These are phyloP conservation scores for Cremastinae sp. DNA, from an alignment of 2,888 invertebrate genomes.

Conservation along the genomic window DNA sequence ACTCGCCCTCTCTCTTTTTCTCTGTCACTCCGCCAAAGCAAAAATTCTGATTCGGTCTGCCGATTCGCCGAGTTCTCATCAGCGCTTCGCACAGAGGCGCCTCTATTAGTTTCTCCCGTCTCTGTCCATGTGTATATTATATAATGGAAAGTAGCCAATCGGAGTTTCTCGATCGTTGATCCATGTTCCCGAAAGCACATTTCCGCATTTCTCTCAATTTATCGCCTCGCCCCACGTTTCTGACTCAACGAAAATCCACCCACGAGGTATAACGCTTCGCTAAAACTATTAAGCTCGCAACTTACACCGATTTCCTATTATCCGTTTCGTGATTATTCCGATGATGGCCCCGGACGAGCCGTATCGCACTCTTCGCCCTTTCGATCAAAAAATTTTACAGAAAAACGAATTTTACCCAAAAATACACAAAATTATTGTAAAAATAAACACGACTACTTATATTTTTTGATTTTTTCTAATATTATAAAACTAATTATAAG, in stretches of 20 bases:
- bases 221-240: slow-evolving; percentile 14
- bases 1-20: slow-evolving; percentile 33
- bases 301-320: slow-evolving; percentile 62
- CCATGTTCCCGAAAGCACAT: slow-evolving; percentile 38
- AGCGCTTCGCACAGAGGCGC: slow-evolving; percentile 26
- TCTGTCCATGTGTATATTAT: background rate
- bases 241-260: slow-evolving; percentile 23
- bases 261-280: slow-evolving; percentile 47
- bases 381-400: too few relatives aligned
- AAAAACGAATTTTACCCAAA: too few relatives aligned
- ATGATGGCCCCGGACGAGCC: too few relatives aligned
- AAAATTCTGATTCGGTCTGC: slow-evolving; percentile 48
- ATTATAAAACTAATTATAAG: too few relatives aligned
- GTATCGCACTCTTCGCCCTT: too few relatives aligned
- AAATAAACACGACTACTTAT: too few relatives aligned
- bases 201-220: slow-evolving; percentile 40
- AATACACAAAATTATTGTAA: too few relatives aligned
- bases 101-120: background rate
- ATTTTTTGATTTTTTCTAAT: too few relatives aligned
- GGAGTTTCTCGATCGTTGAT: slow-evolving; percentile 40
- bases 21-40: slow-evolving; percentile 11
- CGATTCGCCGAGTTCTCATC: slow-evolving; percentile 54
- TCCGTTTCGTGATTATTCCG: slow-evolving; percentile 56
- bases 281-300: slow-evolving; percentile 63
- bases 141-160: slow-evolving; percentile 29